Evolutionary conservation across 2,888 invertebrate genomes (phyloP), one percentile per base, ranked within the genome.

Genomic region (Dynastes maya): DNA sequence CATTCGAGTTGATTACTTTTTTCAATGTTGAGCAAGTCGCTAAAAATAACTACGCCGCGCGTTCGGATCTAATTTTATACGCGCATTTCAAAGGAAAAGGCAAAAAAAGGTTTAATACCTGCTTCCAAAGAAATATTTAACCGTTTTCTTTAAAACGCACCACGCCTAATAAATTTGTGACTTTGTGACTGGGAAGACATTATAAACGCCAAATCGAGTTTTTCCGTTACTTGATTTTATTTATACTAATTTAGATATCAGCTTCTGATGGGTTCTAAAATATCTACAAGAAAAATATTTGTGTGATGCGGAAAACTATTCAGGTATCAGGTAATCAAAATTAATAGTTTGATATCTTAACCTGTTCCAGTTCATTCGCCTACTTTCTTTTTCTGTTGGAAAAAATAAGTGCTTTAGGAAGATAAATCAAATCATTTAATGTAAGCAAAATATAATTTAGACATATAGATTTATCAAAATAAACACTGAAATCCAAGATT

Each of bases 1-100:
- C 72, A 74, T 49, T 61, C 29, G 11, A 27, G 72, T 74, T 63
- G 72, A 74, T 61, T 74, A 49, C 55, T 74, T 72, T 45, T 74
- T 61, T 74, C 61, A 61, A 22, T 22, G 22, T 74, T 74, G 58
- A 58, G 58, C 72, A 72, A 72, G n/a, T 61, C 40, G 45, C 72
- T 61, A 61, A 74, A 74, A 74, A 74, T 74, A 74, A 40, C 72
- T 5, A 13, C 61, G 29, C 27, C 61, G 22, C 37, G 16, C 55
- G 61, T 45, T 45, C 72, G 9, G 4, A 13, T 61, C 72, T 74
- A 74, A 61, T 74, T 74, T 74, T 61, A 68, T 27, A 49, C 68
- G 61, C 6, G 22, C 61, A 5, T 74, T 45, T 61, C 49, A 49
- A 68, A 68, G 68, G 4, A 45, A 22, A 68, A 68, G 29, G 22